Conservation (phyloP, 2,888 invertebrate species). For the Thera obeliscata region DNA sequence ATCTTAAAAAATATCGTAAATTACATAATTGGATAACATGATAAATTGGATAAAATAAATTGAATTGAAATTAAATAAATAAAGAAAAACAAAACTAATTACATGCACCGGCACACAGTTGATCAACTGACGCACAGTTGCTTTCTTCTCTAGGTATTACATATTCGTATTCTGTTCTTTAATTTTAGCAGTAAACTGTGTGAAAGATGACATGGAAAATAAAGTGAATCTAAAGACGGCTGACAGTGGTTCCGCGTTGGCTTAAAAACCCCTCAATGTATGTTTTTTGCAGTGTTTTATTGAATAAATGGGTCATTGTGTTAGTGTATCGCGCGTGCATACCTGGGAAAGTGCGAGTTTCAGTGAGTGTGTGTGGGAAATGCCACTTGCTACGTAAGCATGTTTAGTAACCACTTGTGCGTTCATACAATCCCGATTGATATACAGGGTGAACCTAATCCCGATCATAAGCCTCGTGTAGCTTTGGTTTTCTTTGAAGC, state of each 20-base stretch:
- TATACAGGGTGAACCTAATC: slow-evolving; percentile 41
- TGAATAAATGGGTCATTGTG: slow-evolving; percentile 55
- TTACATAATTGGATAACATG: no score
- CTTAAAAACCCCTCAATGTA: background rate
- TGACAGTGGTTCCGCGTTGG: background rate
- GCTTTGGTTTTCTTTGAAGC: background rate
- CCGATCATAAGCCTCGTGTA: slow-evolving; percentile 43
- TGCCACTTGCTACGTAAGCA: slow-evolving; percentile 6
- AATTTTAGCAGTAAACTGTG: no score
- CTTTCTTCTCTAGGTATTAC: no score
- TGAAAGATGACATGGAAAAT: no score
- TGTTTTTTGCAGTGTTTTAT: slow-evolving; percentile 41
- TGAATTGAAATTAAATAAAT: no score
- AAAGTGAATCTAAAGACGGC: no score
- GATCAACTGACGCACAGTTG: no score
- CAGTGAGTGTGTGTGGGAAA: slow-evolving; percentile 41
- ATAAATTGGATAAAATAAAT: no score
- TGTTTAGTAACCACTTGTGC: slow-evolving; percentile 10
- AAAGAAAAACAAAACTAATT: no score
- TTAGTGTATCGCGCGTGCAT: slow-evolving; percentile 53
- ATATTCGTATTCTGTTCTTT: no score
- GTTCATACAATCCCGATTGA: slow-evolving; percentile 36
- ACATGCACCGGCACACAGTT: no score
- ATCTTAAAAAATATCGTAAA: no score
- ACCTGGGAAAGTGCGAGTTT: slow-evolving; percentile 53